Base-by-base conservation (phyloP, 2,113 vertebrate species). In the Anoplopoma fimbria region DNA sequence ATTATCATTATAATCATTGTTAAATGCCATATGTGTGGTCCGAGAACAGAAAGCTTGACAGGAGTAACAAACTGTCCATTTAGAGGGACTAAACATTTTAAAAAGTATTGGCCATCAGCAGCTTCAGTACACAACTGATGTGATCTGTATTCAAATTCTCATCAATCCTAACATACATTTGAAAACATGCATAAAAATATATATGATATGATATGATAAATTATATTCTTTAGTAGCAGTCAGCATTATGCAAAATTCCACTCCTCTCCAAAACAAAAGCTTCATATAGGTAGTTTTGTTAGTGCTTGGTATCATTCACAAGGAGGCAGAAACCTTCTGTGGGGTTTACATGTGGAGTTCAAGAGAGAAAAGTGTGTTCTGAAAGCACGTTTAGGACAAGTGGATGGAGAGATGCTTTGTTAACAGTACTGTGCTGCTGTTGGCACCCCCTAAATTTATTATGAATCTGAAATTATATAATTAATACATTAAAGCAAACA, bases 131-230 rank as follows among this genome's bases (percentile, higher is more conserved):
- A 77, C 47, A 47, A 58, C 38, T 70, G 63, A 23, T 53, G 49
- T 53, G 9, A 64, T 76, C 68, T 33, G 57, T 53, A 70, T 69
- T 69, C 67, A 38, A 13, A 61, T 14, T 21, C 17, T 49, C 49
- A 14, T 67, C 31, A n/a, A 49, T 33, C 14, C 15, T 38, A 34
- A 49, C 55, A 62, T 64, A 25, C 70, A 27, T 7, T 67, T 45
- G 36, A 69, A 13, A 47, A 51, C 21, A 15, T 75, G 62, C 84
- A 90, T 81, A 34, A 75, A 81, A n/a, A n/a, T n/a, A n/a, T n/a
- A n/a, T n/a, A n/a, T n/a, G n/a, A n/a, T n/a, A n/a, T n/a, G n/a
- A n/a, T n/a, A n/a, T n/a, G n/a, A 9, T 9, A 40, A 1, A 4
- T 14, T 13, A 25, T 69, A 51, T 42, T 57, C 38, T 58, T 13